Base-by-base conservation (phyloP, 2,797 vertebrate genomes). In the Sebastes cheni region DNA sequence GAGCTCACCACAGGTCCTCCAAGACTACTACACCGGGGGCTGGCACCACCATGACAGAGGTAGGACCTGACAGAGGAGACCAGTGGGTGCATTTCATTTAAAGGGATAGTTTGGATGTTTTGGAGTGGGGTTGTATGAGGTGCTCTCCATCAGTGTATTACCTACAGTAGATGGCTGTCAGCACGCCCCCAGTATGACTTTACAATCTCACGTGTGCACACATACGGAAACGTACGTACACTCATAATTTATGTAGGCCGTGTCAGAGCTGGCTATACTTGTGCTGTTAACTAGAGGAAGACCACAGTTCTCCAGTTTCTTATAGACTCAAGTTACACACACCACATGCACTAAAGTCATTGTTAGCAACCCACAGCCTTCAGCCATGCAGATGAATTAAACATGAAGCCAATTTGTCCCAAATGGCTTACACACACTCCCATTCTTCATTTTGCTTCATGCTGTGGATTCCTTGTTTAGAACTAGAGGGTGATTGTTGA, bases 31-130 rank as follows among this genome's bases (percentile, higher is more conserved):
- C 71, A 97, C 98, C 0, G 98, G 98, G 2, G 98, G 98, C 86
- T 99, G 98, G 98, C 98, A 99, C 90, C 98, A 99, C 84, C 98
- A 99, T 0, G 98, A 99, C 93, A 96, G 89, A 89, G 86, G 91
- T 93, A 71, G 20, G 16, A 7, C 50, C 27, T 16, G 60, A 67
- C 25, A n/a, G 20, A 62, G 8, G 6, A 8, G 18, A 55, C 4
- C 20, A 11, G 22, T 22, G 5, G 72, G 25, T 46, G 25, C 23
- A 12, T 46, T 16, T 8, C 1, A 22, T 75, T n/a, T 4, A 22
- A 39, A 8, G 25, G 42, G 12, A 30, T n/a, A 62, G 11, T 18
- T 59, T 32, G 0, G 29, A 32, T 61, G 29, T 16, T 39, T 39
- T 64, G 61, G 39, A 22, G 61, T 23, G 4, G 6, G n/a, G 13